A percentile compares a stretch with the other conserved stretches of the same genome.
Conservation (phyloP, 2,797 vertebrate genomes). For the Tangara arthus region DNA sequence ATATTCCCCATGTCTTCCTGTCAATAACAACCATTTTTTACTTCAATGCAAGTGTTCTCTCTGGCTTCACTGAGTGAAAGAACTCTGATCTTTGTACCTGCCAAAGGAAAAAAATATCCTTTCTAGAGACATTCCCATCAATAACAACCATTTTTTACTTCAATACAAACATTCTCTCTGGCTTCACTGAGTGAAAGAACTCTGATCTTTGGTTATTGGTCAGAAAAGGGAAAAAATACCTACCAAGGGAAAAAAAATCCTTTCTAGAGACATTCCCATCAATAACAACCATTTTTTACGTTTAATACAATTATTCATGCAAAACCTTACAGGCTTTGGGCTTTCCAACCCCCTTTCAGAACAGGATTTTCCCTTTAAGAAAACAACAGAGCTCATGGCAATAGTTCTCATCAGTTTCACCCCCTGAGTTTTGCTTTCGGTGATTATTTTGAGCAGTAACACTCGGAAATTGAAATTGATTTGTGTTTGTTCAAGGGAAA, state of each 20-base stretch:
- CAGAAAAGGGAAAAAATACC: too few relatives aligned
- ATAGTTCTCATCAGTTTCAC: not conserved
- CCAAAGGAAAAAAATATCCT: too few relatives aligned
- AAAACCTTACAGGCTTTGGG: not conserved
- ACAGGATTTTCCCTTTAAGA: not conserved
- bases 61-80: too few relatives aligned
- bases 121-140: too few relatives aligned
- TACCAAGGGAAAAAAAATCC: too few relatives aligned
- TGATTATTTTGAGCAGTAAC: not conserved
- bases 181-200: too few relatives aligned
- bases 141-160: too few relatives aligned
- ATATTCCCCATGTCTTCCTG: too few relatives aligned
- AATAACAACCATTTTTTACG: not conserved
- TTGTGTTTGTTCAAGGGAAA: slow-evolving; percentile 80
- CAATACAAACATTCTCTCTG: not conserved
- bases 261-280: not conserved
- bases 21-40: not conserved
- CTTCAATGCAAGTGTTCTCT: not conserved
- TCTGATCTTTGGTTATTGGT: too few relatives aligned
- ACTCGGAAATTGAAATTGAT: not conserved
- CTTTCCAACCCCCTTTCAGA: not conserved
- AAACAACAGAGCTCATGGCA: not conserved
- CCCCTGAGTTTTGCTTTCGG: not conserved
- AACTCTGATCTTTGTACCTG: too few relatives aligned
- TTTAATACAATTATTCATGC: not conserved